Conservation (phyloP, 2,888 invertebrate species). For the Pantelozetes paolii region DNA sequence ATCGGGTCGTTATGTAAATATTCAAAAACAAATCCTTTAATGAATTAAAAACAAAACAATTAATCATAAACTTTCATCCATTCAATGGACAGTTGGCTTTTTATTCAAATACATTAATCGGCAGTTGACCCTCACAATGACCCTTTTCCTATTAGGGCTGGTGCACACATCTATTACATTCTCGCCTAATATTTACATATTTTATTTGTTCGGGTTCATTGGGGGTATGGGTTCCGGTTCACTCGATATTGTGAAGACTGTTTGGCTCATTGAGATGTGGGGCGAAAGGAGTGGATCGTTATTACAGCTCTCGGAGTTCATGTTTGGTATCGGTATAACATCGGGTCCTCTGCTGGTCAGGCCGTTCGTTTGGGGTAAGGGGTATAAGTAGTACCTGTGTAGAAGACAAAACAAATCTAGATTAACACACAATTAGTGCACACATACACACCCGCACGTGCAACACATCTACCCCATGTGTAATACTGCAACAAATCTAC, state of each 20-base stretch:
- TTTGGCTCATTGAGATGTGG: conserved; percentile 35
- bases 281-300: background rate
- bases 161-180: background rate
- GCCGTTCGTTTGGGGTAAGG: conserved; percentile 21
- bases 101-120: conserved; percentile 28
- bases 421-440: too few species aligned
- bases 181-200: background rate
- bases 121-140: background rate
- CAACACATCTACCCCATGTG: too few species aligned
- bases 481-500: too few species aligned
- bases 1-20: conserved; percentile 18
- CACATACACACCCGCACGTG: too few species aligned
- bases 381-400: too few species aligned
- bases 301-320: conserved; percentile 17
- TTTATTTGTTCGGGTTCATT: conserved; percentile 12
- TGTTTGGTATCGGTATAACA: background rate
- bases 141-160: background rate
- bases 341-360: background rate
- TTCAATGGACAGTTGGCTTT: conserved; percentile 18
- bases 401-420: too few species aligned
- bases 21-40: too few species aligned
- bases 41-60: too few species aligned
- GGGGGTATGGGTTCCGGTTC: conserved; percentile 14
- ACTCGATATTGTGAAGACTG: conserved; percentile 13
- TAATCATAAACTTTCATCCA: too few species aligned